These are phyloP conservation scores for Drosophila histrio DNA, from an alignment of 2,888 invertebrate species.

Conservation along the genomic window DNA sequence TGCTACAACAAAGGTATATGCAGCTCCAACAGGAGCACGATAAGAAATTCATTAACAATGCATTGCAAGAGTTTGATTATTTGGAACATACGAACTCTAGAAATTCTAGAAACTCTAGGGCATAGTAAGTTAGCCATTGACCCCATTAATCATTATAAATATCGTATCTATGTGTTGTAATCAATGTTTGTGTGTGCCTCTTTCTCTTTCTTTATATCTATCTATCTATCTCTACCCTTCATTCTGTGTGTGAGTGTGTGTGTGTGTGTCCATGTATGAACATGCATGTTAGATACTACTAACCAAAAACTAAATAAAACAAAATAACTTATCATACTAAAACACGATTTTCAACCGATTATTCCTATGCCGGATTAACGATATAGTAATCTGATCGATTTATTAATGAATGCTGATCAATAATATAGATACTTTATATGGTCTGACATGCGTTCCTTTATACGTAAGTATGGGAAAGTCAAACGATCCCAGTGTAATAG, in stretches of 20 bases:
- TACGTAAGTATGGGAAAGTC: no score
- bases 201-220: conserved; percentile 5
- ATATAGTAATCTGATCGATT: no score
- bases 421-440: no score
- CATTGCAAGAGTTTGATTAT: conserved; percentile 72
- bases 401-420: no score
- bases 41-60: conserved; percentile 74
- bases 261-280: conserved; percentile 16
- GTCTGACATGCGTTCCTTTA: no score
- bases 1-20: conserved; percentile 75
- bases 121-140: conserved; percentile 71
- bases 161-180: conserved; percentile 61
- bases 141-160: conserved; percentile 46
- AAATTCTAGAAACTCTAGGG: conserved; percentile 59
- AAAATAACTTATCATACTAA: no score
- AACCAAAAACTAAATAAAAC: no score
- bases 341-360: no score
- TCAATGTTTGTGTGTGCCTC: conserved; percentile 35
- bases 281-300: conserved; percentile 44
- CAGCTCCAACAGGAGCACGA: conserved; percentile 74
- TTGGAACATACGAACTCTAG: conserved; percentile 65
- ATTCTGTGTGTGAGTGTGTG: conserved; percentile 11
- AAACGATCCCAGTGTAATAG: no score
- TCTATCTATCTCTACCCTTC: conserved; percentile 3
- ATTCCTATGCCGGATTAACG: no score